Percentiles rank a stretch among this genome's conserved stretches.
phyloP scores from a whole-genome alignment of 1,140 invertebrate genomes.

The Leptinotarsa defecta region DNA sequence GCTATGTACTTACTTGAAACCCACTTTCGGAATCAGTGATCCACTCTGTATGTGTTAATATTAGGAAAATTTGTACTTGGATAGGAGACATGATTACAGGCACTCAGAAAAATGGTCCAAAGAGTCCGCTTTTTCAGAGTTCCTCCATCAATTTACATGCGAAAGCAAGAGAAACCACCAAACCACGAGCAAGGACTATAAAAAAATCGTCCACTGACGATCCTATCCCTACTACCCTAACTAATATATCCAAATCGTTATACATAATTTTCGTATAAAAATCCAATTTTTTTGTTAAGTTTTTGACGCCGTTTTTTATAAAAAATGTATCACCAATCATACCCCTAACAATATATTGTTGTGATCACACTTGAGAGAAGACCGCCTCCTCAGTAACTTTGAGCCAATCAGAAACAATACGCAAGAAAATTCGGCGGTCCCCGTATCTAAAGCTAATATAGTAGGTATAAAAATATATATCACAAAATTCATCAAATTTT shows the following conservation, averaged over 20 bases:
- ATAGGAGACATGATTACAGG: conserved; percentile 45
- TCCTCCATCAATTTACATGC: conserved; percentile 31
- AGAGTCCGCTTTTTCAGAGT: conserved; percentile 15
- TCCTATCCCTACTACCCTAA: conserved; percentile 25
- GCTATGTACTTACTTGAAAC: too few relatives aligned
- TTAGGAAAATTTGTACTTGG: conserved; percentile 53
- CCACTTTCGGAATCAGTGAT: neutral
- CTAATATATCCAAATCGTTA: conserved; percentile 40
- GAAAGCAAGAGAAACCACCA: conserved; percentile 46
- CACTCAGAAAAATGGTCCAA: conserved; percentile 37
- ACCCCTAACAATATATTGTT: conserved; percentile 39
- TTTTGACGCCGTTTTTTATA: conserved; percentile 34
- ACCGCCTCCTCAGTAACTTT: conserved; percentile 33
- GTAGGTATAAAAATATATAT: conserved; percentile 53
- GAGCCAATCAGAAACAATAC: conserved; percentile 36
- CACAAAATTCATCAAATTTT: conserved; percentile 46
- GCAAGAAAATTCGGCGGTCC: conserved; percentile 25
- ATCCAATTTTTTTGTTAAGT: conserved; percentile 33
- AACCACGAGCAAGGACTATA: conserved; percentile 42
- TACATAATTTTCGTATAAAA: conserved; percentile 47
- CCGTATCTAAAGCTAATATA: conserved; percentile 26
- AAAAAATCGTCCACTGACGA: conserved; percentile 14
- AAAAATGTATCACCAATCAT: conserved; percentile 46
- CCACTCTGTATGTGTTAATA: conserved; percentile 22
- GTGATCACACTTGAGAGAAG: conserved; percentile 43